These are phyloP conservation scores for Charanyca ferruginea DNA, from an alignment of 2,888 invertebrate genomes.

Conservation along the genomic window DNA sequence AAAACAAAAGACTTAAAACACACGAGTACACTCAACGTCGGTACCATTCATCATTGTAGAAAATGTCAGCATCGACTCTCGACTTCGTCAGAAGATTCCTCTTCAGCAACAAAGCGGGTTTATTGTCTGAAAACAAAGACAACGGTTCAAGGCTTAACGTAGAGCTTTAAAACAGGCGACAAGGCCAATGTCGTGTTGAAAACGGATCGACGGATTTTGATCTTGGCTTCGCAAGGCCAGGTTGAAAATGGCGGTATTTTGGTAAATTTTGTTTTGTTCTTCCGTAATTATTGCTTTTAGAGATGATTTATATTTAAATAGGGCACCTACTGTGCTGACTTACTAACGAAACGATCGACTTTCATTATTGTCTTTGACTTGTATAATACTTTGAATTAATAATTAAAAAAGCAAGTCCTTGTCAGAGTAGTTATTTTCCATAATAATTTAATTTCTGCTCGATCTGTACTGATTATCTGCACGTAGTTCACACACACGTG, in stretches of 20 bases:
- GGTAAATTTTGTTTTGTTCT: constrained; percentile 34
- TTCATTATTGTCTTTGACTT: constrained; percentile 10
- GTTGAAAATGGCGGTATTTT: constrained; percentile 34
- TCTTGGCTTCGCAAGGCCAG: constrained; percentile 37
- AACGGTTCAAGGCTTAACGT: constrained; percentile 79
- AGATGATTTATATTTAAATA: constrained; percentile 32
- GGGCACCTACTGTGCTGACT: constrained; percentile 12
- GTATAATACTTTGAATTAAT: neutral
- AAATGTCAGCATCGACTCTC: constrained; percentile 69
- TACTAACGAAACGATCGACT: constrained; percentile 16
- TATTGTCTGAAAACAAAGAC: constrained; percentile 87
- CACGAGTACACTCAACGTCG: constrained; percentile 79
- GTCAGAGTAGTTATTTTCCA: neutral
- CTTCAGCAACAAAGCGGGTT: constrained; percentile 83
- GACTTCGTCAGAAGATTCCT: constrained; percentile 74
- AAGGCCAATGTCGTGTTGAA: constrained; percentile 62
- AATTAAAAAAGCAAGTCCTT: neutral
- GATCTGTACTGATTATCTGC: constrained; percentile 23
- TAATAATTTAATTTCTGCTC: constrained; percentile 21
- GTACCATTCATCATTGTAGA: constrained; percentile 80
- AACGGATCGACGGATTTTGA: constrained; percentile 52
- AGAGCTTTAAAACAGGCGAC: constrained; percentile 72
- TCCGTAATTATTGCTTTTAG: constrained; percentile 28
- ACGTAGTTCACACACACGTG: constrained; percentile 39
- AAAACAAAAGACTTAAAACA: constrained; percentile 70